phyloP scores from a whole-genome alignment of 2,113 vertebrate species.

The Callithrix jacchus region DNA sequence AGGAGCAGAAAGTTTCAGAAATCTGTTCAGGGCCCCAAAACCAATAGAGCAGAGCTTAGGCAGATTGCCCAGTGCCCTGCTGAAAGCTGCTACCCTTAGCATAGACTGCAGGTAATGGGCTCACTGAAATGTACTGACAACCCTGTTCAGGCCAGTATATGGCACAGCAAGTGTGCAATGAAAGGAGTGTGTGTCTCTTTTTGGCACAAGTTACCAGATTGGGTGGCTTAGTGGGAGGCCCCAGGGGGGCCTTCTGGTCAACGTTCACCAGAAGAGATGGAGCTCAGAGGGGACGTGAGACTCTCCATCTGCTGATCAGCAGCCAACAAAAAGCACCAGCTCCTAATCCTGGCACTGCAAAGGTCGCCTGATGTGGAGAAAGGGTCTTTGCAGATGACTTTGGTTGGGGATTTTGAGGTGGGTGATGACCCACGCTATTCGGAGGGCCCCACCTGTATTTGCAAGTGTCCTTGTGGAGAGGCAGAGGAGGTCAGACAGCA shows the following conservation, averaged over 20 bases:
- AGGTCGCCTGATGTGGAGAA: rapidly evolving
- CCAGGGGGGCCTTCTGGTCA: rapidly evolving
- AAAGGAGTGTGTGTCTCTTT: no score
- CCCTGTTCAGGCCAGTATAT: rapidly evolving
- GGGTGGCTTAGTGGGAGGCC: neutral
- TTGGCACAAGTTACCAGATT: neutral
- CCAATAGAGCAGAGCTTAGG: rapidly evolving
- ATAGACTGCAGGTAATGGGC: neutral
- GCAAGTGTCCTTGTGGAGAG: neutral
- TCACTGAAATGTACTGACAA: rapidly evolving
- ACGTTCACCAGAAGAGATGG: neutral
- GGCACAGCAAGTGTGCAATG: rapidly evolving
- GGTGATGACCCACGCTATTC: rapidly evolving
- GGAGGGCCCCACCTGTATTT: rapidly evolving
- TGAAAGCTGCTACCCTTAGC: rapidly evolving
- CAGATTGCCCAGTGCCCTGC: neutral
- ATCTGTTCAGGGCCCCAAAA: neutral
- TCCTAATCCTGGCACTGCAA: no score
- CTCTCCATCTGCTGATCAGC: rapidly evolving
- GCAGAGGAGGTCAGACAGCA: rapidly evolving
- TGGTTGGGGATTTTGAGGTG: no score
- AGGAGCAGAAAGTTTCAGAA: no score
- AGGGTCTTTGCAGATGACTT: no score
- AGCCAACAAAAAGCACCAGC: rapidly evolving
- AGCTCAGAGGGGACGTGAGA: neutral